Conservation (phyloP, 2,113 vertebrate genomes). For the Xenotilapia caudafasciata region DNA sequence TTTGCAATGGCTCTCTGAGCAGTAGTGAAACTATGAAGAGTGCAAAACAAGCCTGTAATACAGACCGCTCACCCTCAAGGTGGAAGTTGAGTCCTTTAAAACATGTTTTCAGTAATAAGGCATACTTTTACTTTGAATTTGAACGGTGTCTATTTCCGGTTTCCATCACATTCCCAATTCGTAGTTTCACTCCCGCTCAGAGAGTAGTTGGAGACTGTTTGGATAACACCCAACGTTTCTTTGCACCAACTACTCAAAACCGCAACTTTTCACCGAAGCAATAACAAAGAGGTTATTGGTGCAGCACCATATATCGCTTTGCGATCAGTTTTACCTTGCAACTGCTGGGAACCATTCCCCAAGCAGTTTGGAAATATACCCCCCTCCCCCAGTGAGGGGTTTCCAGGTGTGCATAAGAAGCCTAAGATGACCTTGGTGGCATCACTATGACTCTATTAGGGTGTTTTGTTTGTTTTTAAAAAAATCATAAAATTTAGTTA, state of each 20-base stretch:
- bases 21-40: not conserved
- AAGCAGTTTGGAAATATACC: not conserved
- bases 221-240: not conserved
- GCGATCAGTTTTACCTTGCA: not conserved
- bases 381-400: not conserved
- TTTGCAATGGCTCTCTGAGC: not conserved
- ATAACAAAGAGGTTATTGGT: not conserved
- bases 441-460: not conserved
- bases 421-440: not conserved
- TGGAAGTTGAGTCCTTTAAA: not conserved
- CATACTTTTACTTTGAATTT: not conserved
- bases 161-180: not conserved
- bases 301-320: not conserved
- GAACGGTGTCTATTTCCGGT: not conserved
- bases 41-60: not conserved
- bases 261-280: not conserved
- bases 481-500: not conserved
- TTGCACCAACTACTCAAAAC: not conserved
- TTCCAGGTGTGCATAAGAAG: not conserved
- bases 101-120: not conserved
- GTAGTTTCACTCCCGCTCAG: not conserved
- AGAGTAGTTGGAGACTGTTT: not conserved
- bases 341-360: not conserved
- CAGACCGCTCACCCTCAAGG: not conserved
- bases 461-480: not conserved